phyloP scores from a whole-genome alignment of 2,113 vertebrate species.

The Eudyptes chrysolophus region DNA sequence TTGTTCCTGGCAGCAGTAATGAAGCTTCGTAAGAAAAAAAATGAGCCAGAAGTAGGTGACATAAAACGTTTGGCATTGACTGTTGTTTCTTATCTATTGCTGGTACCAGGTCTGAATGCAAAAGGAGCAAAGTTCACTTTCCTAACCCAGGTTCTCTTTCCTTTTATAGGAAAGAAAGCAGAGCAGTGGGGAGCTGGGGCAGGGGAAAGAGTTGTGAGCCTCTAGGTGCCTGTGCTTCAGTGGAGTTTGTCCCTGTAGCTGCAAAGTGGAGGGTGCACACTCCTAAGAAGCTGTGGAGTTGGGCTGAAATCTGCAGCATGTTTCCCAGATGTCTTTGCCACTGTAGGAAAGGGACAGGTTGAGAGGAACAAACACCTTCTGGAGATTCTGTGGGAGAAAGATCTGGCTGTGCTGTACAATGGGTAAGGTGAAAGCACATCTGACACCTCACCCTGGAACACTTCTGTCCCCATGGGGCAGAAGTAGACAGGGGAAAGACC shows the following conservation, averaged over 20 bases:
- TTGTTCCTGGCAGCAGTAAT: background rate
- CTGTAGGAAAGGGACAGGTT: background rate
- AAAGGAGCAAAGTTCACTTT: slow-evolving; percentile 44
- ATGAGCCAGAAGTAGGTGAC: background rate
- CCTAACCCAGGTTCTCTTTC: background rate
- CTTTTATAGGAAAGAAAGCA: background rate
- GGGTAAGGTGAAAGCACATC: background rate
- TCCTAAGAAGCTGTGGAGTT: background rate
- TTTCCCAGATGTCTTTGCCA: background rate
- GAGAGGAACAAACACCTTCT: background rate
- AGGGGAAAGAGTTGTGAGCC: background rate
- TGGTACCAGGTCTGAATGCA: background rate
- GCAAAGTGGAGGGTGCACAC: rapidly evolving
- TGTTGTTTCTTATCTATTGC: background rate
- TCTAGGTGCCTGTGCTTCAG: background rate
- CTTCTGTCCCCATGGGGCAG: background rate
- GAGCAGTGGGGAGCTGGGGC: background rate
- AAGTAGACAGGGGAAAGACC: background rate
- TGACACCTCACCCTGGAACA: background rate
- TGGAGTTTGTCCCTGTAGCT: background rate
- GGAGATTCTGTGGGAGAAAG: background rate
- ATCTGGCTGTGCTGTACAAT: background rate
- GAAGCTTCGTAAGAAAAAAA: background rate
- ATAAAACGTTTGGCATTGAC: background rate
- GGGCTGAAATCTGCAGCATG: background rate